Evolutionary conservation across 2,888 invertebrate species (phyloP).

Genomic region (Cosmopolites sordidus): DNA sequence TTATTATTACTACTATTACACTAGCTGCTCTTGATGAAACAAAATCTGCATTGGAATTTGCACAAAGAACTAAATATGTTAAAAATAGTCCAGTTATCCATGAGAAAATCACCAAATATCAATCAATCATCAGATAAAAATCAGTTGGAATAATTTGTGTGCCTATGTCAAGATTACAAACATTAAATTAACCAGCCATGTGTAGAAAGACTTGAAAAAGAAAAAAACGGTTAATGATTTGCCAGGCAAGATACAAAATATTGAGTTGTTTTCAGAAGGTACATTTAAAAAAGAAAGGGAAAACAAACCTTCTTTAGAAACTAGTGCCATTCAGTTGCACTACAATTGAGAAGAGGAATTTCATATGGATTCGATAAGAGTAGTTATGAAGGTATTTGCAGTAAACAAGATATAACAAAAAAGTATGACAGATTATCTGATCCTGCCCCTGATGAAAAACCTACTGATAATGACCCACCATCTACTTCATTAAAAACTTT

Average conservation of each 20-base stretch:
- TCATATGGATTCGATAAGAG: background rate
- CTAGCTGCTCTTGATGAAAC: constrained; percentile 77
- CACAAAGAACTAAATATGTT: constrained; percentile 74
- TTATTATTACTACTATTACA: constrained; percentile 81
- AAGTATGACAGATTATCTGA: background rate
- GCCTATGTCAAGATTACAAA: constrained; percentile 18
- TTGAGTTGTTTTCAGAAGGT: constrained; percentile 13
- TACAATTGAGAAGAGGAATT: background rate
- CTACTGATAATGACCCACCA: background rate
- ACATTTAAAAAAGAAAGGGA: background rate
- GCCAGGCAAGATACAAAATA: constrained; percentile 16
- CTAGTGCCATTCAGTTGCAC: background rate
- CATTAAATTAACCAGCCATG: constrained; percentile 18
- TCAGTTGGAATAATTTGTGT: constrained; percentile 22
- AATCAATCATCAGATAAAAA: too few species aligned
- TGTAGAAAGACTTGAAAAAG: constrained; percentile 11
- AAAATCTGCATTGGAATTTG: constrained; percentile 65
- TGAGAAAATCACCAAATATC: constrained; percentile 51
- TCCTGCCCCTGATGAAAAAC: constrained; percentile 2
- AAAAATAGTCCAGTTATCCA: constrained; percentile 77
- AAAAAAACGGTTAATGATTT: constrained; percentile 16
- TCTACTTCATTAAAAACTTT: constrained; percentile 3
- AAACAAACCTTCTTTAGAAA: constrained; percentile 1
- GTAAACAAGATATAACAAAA: background rate
- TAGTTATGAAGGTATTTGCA: constrained; percentile 2